Evolutionary conservation across 1,140 invertebrate genomes (phyloP), one percentile per base, ranked within the genome.

Genomic region (Epicauta chinensis): DNA sequence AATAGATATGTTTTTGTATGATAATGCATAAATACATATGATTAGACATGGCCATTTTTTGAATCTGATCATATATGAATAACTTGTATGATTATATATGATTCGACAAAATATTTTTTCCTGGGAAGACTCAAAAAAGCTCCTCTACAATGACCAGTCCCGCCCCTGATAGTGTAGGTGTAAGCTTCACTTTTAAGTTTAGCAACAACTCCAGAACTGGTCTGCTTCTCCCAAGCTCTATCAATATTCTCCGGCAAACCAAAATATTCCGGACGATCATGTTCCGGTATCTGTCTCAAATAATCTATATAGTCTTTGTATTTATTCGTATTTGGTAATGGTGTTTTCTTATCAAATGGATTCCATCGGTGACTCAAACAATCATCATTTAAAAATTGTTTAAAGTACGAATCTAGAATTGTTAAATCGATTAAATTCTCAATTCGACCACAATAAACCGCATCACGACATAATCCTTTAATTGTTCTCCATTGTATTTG

Each of bases 401-500:
- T 65, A 1, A 94, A 66, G 65, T 93, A 93, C 0, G 84, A 80
- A 9, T 76, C 70, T 15, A 97, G 66, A 2, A 92, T 83, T 37
- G 79, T 71, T 43, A 81, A 68, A 72, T 97, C 93, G 65, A 86
- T 84, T 5, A 74, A 66, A 60, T 92, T 91, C 65, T 94, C 91
- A 5, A 97, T 77, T 35, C 91, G 72, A 1, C 93, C 93, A 1
- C 93, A 93, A 65, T 94, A 97, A 48, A 95, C 84, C 0, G 89
- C 86, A 45, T 84, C 80, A 60, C 89, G 83, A 64, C 86, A 81
- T 3, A 97, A 70, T 5, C 91, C 91, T 59, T 84, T 83, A 32
- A 95, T 73, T 53, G 83, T 83, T 40, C 83, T 75, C 91, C 91
- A 96, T 55, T 86, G 74, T 50, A 74, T 66, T 60, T 72, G 67